phyloP scores from a whole-genome alignment of 2,888 invertebrate species.

The Adelphocoris suturalis region DNA sequence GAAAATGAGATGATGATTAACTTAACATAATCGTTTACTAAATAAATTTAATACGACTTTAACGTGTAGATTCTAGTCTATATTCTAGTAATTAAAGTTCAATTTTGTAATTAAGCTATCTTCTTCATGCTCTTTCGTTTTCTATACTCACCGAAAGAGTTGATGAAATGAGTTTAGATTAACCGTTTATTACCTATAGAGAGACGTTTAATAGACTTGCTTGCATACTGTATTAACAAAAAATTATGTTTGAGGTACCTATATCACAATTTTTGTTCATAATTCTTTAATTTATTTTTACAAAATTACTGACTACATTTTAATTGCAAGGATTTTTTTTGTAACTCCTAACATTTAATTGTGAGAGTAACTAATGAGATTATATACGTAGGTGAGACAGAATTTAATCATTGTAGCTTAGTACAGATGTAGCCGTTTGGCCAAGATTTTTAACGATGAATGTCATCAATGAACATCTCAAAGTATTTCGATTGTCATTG shows the following conservation, averaged over 20 bases:
- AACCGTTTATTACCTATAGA: not conserved
- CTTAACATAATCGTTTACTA: not conserved
- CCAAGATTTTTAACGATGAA: too few relatives aligned
- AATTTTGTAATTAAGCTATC: not conserved
- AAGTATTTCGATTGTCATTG: not conserved
- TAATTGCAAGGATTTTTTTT: too few relatives aligned
- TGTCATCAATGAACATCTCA: too few relatives aligned
- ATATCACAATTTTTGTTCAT: not conserved
- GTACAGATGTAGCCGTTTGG: too few relatives aligned
- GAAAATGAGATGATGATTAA: not conserved
- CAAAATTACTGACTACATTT: not conserved
- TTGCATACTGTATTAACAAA: constrained; percentile 26
- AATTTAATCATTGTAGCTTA: too few relatives aligned
- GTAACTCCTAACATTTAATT: too few relatives aligned
- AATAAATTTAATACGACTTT: constrained; percentile 38
- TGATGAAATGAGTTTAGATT: constrained; percentile 18
- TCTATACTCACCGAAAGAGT: not conserved
- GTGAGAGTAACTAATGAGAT: too few relatives aligned
- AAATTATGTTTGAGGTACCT: not conserved
- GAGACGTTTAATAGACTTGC: constrained; percentile 23
- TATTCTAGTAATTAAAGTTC: constrained; percentile 36
- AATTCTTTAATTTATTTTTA: not conserved
- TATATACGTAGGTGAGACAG: too few relatives aligned
- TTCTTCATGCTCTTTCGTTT: constrained; percentile 14
- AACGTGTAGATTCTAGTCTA: constrained; percentile 52